Conservation (phyloP, 2,113 vertebrate genomes). For the Dendropsophus ebraccatus region DNA sequence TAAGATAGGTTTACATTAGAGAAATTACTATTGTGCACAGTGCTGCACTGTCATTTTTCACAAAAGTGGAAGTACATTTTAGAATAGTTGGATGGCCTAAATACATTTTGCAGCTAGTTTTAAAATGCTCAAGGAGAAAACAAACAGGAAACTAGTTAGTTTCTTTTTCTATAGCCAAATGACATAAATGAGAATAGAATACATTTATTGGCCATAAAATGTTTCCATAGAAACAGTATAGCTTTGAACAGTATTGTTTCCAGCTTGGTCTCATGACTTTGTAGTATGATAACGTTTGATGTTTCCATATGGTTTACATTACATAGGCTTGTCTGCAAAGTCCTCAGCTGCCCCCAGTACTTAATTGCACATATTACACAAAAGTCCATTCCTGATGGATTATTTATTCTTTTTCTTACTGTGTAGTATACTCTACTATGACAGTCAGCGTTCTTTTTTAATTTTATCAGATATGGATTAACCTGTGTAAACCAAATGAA, state of each 20-base stretch:
- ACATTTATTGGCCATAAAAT: neutral
- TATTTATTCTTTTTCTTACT: neutral
- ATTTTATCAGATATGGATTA: neutral
- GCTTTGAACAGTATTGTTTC: conserved; percentile 51
- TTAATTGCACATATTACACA: neutral
- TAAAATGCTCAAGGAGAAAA: no score
- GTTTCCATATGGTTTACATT: conserved; percentile 11
- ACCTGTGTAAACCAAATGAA: neutral
- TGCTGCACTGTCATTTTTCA: no score
- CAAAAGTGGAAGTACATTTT: no score
- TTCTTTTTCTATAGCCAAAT: neutral
- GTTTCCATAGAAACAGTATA: conserved; percentile 20
- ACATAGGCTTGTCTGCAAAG: neutral
- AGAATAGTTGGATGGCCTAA: no score
- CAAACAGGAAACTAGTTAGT: neutral
- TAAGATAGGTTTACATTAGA: no score
- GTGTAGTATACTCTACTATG: neutral
- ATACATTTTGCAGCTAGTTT: neutral
- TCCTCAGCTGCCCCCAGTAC: neutral
- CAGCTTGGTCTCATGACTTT: conserved; percentile 33
- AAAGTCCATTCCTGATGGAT: neutral
- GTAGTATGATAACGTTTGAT: conserved; percentile 17
- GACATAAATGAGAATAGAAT: neutral
- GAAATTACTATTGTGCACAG: no score
- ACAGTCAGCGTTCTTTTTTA: neutral